A percentile compares a stretch with the other conserved stretches of the same genome.
Evolutionary conservation across 2,113 vertebrate genomes (phyloP).

Genomic region (Scomber scombrus): DNA sequence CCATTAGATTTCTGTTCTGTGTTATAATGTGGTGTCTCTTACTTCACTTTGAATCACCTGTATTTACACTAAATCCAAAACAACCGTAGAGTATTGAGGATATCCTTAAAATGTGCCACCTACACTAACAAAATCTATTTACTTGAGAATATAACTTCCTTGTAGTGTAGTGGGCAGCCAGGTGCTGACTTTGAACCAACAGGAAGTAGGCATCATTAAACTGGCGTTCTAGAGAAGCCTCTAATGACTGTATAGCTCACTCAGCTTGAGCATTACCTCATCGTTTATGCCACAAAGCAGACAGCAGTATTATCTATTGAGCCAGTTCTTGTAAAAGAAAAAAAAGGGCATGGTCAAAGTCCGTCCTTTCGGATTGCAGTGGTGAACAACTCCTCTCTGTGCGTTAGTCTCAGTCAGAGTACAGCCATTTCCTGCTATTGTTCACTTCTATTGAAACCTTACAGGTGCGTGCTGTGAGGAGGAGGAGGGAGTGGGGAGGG

Average conservation of each 20-base stretch:
- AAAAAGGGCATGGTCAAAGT: slow-evolving; percentile 12
- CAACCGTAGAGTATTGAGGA: background rate
- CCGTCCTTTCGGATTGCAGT: slow-evolving; percentile 2
- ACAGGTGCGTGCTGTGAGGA: slow-evolving; percentile 71
- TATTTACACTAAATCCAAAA: background rate
- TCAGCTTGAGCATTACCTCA: slow-evolving; percentile 30
- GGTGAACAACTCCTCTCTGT: slow-evolving; percentile 24
- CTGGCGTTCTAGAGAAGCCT: background rate
- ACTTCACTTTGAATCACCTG: background rate
- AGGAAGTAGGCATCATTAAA: slow-evolving; percentile 38
- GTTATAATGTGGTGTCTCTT: background rate
- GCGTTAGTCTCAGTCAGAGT: slow-evolving; percentile 14
- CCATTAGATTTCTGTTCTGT: background rate
- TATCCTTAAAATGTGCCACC: background rate
- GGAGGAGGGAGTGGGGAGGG: slow-evolving; percentile 16
- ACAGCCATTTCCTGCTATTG: slow-evolving; percentile 82
- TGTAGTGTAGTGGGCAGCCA: too few species aligned
- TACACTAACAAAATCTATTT: background rate
- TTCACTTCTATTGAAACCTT: slow-evolving; percentile 48
- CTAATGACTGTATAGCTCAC: background rate
- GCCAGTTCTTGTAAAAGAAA: background rate
- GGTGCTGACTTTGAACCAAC: slow-evolving; percentile 1
- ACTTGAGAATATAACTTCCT: too few species aligned
- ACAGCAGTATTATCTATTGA: slow-evolving; percentile 9
- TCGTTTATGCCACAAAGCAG: slow-evolving; percentile 13